phyloP scores from a whole-genome alignment of 2,888 invertebrate species.

The Mongoloraphidia duomilia region DNA sequence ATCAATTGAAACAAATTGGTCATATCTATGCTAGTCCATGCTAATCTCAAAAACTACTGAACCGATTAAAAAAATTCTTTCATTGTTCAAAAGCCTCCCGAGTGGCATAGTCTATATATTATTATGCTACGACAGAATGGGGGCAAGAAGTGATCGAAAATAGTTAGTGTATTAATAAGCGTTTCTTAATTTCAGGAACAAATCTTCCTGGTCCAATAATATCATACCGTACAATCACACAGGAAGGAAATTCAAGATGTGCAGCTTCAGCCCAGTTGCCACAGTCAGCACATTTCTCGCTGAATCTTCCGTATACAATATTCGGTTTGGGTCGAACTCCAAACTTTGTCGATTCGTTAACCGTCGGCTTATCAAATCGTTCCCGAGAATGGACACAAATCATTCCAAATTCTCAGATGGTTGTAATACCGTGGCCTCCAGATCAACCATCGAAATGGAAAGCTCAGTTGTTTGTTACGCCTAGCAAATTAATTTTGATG shows the following conservation, averaged over 20 bases:
- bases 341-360: conserved; percentile 86
- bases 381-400: conserved; percentile 75
- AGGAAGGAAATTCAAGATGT: conserved; percentile 65
- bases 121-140: too few relatives aligned
- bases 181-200: conserved; percentile 34
- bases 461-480: conserved; percentile 86
- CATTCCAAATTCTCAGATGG: conserved; percentile 95
- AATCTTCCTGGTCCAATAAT: conserved; percentile 86
- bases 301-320: conserved; percentile 90
- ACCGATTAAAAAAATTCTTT: too few relatives aligned
- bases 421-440: conserved; percentile 80
- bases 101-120: too few relatives aligned
- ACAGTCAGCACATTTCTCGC: conserved; percentile 80
- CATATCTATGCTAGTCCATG: too few relatives aligned
- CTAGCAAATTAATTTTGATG: conserved; percentile 82
- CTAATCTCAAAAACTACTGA: too few relatives aligned
- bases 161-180: too few relatives aligned
- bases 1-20: too few relatives aligned
- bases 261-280: conserved; percentile 79
- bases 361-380: conserved; percentile 60
- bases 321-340: conserved; percentile 97
- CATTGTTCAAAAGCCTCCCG: too few relatives aligned
- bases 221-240: conserved; percentile 75
- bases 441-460: conserved; percentile 69
- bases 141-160: too few relatives aligned